phyloP scores from a whole-genome alignment of 1,140 invertebrate species.

The Bradysia coprophila region DNA sequence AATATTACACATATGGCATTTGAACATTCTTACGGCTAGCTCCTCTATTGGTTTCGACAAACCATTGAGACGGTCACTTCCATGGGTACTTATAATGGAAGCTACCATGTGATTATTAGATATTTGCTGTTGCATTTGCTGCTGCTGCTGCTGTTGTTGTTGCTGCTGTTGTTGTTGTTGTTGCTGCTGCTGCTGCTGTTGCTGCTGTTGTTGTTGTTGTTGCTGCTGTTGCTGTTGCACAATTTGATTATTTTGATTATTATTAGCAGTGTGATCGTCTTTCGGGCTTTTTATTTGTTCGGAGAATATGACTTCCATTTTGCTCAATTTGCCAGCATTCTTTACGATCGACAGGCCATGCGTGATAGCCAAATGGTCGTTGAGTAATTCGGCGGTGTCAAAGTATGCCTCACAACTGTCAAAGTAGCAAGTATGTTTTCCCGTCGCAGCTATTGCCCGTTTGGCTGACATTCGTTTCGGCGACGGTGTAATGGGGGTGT shows the following conservation, averaged over 20 bases:
- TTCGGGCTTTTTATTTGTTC: constrained; percentile 16
- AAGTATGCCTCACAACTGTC: neutral
- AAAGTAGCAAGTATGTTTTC: constrained; percentile 9
- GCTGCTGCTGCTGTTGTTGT: neutral
- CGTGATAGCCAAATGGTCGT: constrained; percentile 18
- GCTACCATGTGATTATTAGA: too few species aligned
- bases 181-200: constrained; percentile 3
- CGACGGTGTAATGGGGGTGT: neutral
- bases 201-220: constrained; percentile 7
- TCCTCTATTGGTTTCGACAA: neutral
- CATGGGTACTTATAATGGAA: neutral
- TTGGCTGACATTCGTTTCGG: constrained; percentile 6
- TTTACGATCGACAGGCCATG: constrained; percentile 10
- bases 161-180: neutral
- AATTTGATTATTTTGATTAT: constrained; percentile 12
- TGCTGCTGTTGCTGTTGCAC: constrained; percentile 14
- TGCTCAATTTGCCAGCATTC: neutral
- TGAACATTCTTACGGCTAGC: neutral
- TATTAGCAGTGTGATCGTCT: neutral
- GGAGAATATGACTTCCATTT: constrained; percentile 14
- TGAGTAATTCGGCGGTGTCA: constrained; percentile 8
- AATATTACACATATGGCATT: constrained; percentile 3
- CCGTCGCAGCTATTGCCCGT: constrained; percentile 19
- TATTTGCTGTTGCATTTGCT: neutral
- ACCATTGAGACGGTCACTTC: neutral